Percentiles rank a stretch among this genome's conserved stretches.
Conservation (phyloP, 2,113 vertebrate species). For the Columbina picui region DNA sequence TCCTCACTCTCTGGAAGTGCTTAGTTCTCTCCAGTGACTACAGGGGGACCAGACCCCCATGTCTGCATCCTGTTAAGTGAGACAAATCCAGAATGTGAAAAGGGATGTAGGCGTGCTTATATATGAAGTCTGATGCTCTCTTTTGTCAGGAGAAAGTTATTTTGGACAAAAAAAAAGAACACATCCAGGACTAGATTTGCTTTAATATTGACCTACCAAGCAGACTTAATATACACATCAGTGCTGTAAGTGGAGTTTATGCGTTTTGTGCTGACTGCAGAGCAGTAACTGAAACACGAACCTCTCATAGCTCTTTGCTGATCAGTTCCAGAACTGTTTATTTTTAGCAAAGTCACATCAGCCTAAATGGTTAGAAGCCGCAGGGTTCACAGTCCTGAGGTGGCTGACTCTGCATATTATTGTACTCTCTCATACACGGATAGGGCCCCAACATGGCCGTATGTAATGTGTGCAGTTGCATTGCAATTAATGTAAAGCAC, state of each 20-base stretch:
- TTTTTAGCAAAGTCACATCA: background rate
- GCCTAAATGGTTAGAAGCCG: background rate
- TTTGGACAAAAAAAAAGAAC: background rate
- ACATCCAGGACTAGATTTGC: background rate
- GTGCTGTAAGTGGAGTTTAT: background rate
- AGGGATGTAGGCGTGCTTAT: background rate
- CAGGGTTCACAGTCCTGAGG: background rate
- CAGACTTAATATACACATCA: background rate
- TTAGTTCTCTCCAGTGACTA: background rate
- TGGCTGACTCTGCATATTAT: background rate
- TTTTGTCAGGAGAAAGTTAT: background rate
- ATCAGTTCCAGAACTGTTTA: background rate
- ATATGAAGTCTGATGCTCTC: background rate
- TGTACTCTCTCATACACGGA: fast-evolving
- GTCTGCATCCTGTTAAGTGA: background rate
- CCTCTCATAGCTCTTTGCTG: background rate
- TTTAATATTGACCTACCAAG: background rate
- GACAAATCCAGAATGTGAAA: background rate
- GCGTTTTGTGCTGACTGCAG: background rate
- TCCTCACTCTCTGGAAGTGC: background rate
- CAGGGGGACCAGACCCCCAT: background rate
- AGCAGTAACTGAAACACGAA: background rate
- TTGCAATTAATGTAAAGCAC: background rate
- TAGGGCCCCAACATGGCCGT: background rate
- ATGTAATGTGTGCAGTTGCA: background rate